Evolutionary conservation across 1,140 invertebrate genomes (phyloP).

Genomic region (Trichonephila clavipes): DNA sequence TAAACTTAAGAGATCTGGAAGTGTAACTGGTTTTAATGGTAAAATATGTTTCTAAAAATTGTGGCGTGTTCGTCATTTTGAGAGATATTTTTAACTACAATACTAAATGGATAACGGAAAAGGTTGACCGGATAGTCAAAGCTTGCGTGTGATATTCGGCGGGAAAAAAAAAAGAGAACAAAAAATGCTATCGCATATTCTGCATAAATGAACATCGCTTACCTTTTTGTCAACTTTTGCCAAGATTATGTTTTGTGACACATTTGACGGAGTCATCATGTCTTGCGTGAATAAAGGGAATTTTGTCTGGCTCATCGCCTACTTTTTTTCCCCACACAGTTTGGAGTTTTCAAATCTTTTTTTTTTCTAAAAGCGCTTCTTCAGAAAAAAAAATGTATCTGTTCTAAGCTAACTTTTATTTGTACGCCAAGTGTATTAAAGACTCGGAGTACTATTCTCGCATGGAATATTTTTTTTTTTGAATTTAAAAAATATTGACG

Average conservation of each 20-base stretch:
- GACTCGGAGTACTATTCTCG: not conserved
- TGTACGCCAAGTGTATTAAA: not conserved
- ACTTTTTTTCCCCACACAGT: not conserved
- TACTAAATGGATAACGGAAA: not conserved
- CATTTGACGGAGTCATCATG: not conserved
- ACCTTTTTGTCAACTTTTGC: not conserved
- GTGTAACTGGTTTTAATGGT: too few relatives aligned
- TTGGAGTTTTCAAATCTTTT: not conserved
- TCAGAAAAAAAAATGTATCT: not conserved
- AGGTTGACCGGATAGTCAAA: not conserved
- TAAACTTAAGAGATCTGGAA: too few relatives aligned
- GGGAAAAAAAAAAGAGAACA: not conserved
- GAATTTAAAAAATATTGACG: not conserved
- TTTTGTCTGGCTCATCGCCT: not conserved
- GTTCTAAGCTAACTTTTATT: not conserved
- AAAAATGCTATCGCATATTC: not conserved
- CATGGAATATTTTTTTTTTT: too few relatives aligned
- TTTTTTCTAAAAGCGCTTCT: not conserved
- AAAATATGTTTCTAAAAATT: not conserved
- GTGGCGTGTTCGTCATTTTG: not conserved
- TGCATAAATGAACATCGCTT: conserved; percentile 7
- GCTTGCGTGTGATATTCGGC: not conserved
- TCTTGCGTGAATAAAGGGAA: not conserved
- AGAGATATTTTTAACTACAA: not conserved
- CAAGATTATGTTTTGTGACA: not conserved